Conservation (phyloP, 2,888 invertebrate genomes). For the Drosophila limbata region DNA sequence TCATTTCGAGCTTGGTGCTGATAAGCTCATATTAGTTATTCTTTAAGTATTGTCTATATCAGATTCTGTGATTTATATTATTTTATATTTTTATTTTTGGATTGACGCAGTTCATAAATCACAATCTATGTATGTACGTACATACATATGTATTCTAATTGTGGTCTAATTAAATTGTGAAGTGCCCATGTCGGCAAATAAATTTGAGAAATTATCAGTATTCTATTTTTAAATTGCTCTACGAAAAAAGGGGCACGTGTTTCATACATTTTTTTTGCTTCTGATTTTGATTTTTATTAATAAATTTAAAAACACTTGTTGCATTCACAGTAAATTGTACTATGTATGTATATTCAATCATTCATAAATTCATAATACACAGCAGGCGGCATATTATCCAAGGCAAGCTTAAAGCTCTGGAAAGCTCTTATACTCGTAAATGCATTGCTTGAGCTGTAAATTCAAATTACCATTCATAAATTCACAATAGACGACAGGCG, state of each 20-base stretch:
- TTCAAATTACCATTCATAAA: conserved; percentile 12
- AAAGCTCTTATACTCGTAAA: conserved; percentile 17
- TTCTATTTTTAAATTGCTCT: conserved; percentile 7
- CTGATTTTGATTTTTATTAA: neutral
- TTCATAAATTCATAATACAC: conserved; percentile 4
- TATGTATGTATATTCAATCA: neutral
- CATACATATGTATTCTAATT: conserved; percentile 47
- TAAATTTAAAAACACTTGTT: conserved; percentile 12
- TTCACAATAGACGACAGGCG: conserved; percentile 5
- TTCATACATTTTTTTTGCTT: neutral
- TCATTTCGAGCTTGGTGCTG: conserved; percentile 21
- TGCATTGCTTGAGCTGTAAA: conserved; percentile 10
- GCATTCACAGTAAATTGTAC: neutral
- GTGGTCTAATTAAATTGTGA: conserved; percentile 49
- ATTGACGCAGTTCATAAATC: conserved; percentile 41
- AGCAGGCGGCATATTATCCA: too few species aligned
- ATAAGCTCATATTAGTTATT: conserved; percentile 30
- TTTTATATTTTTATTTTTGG: conserved; percentile 18
- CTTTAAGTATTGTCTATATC: conserved; percentile 15
- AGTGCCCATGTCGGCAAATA: conserved; percentile 1
- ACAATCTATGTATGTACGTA: conserved; percentile 8
- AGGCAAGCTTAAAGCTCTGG: neutral
- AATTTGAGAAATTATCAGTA: conserved; percentile 28
- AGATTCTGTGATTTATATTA: conserved; percentile 13
- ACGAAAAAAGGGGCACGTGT: conserved; percentile 12